Percentiles rank a stretch among this genome's conserved stretches.
Conservation (phyloP, 2,888 invertebrate genomes). For the Andrena trimmerana region DNA sequence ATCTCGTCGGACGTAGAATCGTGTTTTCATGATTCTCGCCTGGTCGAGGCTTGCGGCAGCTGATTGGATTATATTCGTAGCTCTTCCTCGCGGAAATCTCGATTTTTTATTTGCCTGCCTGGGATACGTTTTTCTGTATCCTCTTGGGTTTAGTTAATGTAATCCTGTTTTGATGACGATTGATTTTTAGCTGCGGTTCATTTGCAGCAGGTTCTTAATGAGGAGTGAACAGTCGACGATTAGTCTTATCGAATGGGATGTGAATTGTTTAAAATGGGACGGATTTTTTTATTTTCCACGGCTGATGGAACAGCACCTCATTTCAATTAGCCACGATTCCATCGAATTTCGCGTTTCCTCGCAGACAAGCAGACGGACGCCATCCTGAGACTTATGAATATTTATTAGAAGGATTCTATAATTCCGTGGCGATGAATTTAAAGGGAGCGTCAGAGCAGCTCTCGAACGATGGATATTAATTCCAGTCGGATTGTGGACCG, state of each 20-base stretch:
- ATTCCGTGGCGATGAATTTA: constrained; percentile 15
- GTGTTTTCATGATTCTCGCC: constrained; percentile 26
- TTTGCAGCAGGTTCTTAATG: too few relatives aligned
- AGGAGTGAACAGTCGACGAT: too few relatives aligned
- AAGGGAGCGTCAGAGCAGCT: background rate
- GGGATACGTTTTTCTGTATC: too few relatives aligned
- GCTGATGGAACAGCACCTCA: too few relatives aligned
- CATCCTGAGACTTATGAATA: constrained; percentile 16
- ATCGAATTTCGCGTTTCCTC: background rate
- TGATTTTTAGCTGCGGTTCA: too few relatives aligned
- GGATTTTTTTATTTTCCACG: too few relatives aligned
- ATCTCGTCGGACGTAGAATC: constrained; percentile 28
- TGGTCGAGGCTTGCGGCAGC: background rate
- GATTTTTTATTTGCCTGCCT: background rate
- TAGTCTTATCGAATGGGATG: too few relatives aligned
- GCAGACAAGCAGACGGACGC: background rate
- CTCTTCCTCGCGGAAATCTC: background rate
- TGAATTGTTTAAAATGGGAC: too few relatives aligned
- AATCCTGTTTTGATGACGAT: too few relatives aligned
- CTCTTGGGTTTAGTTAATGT: too few relatives aligned
- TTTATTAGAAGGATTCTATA: constrained; percentile 14
- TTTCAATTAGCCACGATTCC: background rate
- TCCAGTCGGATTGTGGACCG: background rate
- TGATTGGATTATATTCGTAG: constrained; percentile 29
- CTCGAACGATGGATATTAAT: constrained; percentile 8